A percentile compares a stretch with the other conserved stretches of the same genome.
Evolutionary conservation across 2,888 invertebrate species (phyloP).

Genomic region (Amaurobius ferox): DNA sequence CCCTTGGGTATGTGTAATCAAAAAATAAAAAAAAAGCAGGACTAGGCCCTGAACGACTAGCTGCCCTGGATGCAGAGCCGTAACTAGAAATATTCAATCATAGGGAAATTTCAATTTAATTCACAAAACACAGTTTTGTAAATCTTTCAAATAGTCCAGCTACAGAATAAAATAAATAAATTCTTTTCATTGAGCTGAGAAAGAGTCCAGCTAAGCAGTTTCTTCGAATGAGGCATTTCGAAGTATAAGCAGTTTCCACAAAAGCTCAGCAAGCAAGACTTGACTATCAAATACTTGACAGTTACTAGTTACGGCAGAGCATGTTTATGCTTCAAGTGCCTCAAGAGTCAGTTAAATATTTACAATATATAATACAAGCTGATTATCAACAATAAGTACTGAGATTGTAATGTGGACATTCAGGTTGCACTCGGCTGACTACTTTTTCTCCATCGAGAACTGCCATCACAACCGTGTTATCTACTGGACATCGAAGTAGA

Average conservation of each 20-base stretch:
- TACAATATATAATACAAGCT: constrained; percentile 62
- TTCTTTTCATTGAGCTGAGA: constrained; percentile 48
- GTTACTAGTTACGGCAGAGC: constrained; percentile 69
- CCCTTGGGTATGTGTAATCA: constrained; percentile 26
- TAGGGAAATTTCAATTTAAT: constrained; percentile 24
- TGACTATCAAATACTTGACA: constrained; percentile 40
- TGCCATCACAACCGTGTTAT: constrained; percentile 72
- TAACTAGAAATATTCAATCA: constrained; percentile 59
- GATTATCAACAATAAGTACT: constrained; percentile 73
- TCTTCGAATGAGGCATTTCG: constrained; percentile 32
- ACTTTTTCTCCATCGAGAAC: constrained; percentile 73
- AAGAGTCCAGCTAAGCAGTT: constrained; percentile 36
- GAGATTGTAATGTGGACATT: constrained; percentile 71
- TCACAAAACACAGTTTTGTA: constrained; percentile 37
- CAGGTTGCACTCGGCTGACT: constrained; percentile 71
- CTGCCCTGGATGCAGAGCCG: constrained; percentile 66
- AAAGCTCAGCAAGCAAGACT: constrained; percentile 52
- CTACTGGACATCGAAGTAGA: constrained; percentile 64
- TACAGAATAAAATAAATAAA: constrained; percentile 62
- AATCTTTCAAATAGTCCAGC: constrained; percentile 25
- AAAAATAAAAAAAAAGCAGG: constrained; percentile 43
- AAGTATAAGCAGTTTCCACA: constrained; percentile 34
- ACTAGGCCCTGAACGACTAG: constrained; percentile 72
- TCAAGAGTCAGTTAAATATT: constrained; percentile 21
- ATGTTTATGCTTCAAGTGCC: constrained; percentile 27